phyloP scores from a whole-genome alignment of 1,140 invertebrate genomes.

The Danaus plexippus region DNA sequence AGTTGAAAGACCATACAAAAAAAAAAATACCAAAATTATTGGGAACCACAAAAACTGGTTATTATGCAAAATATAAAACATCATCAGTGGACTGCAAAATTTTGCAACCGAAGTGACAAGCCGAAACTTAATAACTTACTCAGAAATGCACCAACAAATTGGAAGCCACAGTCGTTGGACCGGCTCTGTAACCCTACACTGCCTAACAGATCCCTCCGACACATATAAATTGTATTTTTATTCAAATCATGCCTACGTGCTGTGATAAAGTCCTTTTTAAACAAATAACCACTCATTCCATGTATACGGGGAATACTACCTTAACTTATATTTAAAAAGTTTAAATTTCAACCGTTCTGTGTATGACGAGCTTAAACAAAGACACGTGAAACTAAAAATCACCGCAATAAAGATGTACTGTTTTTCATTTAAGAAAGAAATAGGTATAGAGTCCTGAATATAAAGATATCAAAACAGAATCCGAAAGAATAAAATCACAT shows the following conservation, averaged over 20 bases:
- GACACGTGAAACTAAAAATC: conserved; percentile 33
- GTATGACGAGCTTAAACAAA: conserved; percentile 33
- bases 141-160: conserved; percentile 69
- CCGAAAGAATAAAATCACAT: too few species aligned
- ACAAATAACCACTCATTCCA: conserved; percentile 55
- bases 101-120: conserved; percentile 67
- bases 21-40: too few species aligned
- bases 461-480: too few species aligned
- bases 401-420: conserved; percentile 50
- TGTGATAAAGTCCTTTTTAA: conserved; percentile 61
- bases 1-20: too few species aligned
- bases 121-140: conserved; percentile 71
- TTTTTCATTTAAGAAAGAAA: too few species aligned
- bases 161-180: conserved; percentile 54
- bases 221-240: conserved; percentile 71
- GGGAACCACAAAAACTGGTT: too few species aligned
- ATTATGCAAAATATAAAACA: conserved; percentile 30
- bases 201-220: conserved; percentile 54
- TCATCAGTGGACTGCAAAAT: conserved; percentile 54
- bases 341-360: conserved; percentile 25
- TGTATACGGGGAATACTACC: conserved; percentile 32
- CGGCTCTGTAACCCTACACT: conserved; percentile 64
- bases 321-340: conserved; percentile 31
- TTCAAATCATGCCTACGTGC: conserved; percentile 67
- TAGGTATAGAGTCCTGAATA: too few species aligned